Base-by-base conservation (phyloP, 2,888 invertebrate genomes). In the Brenthis ino region DNA sequence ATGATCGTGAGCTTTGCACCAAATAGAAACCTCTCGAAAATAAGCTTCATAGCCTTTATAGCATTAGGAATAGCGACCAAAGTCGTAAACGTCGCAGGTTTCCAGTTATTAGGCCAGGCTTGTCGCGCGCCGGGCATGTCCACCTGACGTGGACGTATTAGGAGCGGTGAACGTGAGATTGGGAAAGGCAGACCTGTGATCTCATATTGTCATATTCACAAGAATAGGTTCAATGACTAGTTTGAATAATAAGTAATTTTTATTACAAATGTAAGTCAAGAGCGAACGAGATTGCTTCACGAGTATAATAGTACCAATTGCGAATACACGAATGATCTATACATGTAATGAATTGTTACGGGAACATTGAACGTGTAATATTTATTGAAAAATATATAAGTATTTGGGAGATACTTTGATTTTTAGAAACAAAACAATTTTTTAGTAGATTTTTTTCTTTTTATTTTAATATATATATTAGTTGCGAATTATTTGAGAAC, bases 81-180 rank as follows among this genome's bases (percentile, higher is more conserved):
- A 75, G 67, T 71, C 51, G 24, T 2, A 28, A 11, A n/a, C 1
- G n/a, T n/a, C 1, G 6, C 6, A 11, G n/a, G 48, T 50, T 6
- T 28, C 28, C 48, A 12, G n/a, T n/a, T 6, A 48, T 16, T 24
- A 1, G 6, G 20, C n/a, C 37, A 43, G 37, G 37, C 37, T 43
- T 43, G 37, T 43, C 37, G 37, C 8, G 37, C 37, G 11, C 14
- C 83, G 82, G 80, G 81, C 82, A 80, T 82, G 84, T 85, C 82
- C 88, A 89, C 88, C 86, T 88, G 88, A 87, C 82, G 76, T 79
- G 69, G 82, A 86, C 88, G 80, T 88, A 88, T 88, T 87, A 83
- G 89, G 89, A 81, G 79, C 80, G 75, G 86, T 81, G 85, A 83
- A 79, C 82, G 85, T 84, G 79, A 77, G 77, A 77, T 85, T 87